phyloP scores from a whole-genome alignment of 2,113 vertebrate species.

The Onychostoma macrolepis region DNA sequence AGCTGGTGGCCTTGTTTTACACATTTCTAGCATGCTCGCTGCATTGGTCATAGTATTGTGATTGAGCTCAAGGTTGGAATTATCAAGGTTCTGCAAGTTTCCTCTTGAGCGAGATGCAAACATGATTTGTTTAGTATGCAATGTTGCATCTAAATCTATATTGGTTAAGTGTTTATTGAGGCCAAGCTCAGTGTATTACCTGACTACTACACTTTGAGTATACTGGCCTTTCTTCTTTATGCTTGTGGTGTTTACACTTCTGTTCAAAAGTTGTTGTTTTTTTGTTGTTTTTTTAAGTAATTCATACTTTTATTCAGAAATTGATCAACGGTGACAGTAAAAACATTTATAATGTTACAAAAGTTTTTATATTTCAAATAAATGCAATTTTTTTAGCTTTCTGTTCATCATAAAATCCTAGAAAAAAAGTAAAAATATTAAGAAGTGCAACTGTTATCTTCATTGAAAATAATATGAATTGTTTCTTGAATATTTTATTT shows the following conservation, averaged over 20 bases:
- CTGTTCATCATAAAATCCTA: not conserved
- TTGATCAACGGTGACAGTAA: not conserved
- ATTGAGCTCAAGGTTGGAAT: constrained; percentile 35
- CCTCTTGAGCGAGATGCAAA: not conserved
- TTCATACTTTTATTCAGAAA: not conserved
- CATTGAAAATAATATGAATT: not conserved
- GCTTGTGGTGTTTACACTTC: not conserved
- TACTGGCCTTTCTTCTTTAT: not conserved
- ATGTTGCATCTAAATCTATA: not conserved
- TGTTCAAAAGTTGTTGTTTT: not conserved
- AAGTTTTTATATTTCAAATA: not conserved
- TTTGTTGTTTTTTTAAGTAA: not conserved
- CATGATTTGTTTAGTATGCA: not conserved
- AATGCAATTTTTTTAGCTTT: not conserved
- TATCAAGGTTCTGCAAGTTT: constrained; percentile 7
- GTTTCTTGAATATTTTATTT: no score
- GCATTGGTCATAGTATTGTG: constrained; percentile 18
- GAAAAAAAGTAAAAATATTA: not conserved
- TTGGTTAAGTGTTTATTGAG: not conserved
- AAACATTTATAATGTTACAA: not conserved
- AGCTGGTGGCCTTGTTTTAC: constrained; percentile 47
- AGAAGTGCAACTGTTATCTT: not conserved
- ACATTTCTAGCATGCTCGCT: constrained; percentile 37
- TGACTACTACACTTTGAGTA: no score
- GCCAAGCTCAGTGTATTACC: not conserved